Evolutionary conservation across 2,797 vertebrate species (phyloP).

Genomic region (Sciaenops ocellatus): DNA sequence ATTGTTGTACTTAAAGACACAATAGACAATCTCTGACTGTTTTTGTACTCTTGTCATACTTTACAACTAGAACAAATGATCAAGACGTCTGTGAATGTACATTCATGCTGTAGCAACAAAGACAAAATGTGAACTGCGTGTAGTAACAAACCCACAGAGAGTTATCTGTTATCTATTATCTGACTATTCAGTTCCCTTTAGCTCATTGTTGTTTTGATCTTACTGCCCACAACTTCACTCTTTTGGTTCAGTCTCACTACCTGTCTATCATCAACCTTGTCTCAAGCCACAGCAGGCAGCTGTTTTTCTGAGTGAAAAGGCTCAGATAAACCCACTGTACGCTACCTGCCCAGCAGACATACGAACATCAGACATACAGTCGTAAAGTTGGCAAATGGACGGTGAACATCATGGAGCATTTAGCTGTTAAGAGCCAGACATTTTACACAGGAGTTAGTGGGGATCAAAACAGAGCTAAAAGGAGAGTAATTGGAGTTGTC

Average conservation of each 20-base stretch:
- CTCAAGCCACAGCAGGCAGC: not conserved
- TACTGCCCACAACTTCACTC: not conserved
- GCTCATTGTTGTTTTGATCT: not conserved
- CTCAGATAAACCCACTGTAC: too few species aligned
- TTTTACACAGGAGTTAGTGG: not conserved
- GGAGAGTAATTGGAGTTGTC: not conserved
- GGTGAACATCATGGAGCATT: not conserved
- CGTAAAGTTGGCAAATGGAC: not conserved
- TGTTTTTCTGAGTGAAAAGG: not conserved
- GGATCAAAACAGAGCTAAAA: not conserved
- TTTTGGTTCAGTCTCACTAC: not conserved
- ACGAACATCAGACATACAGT: not conserved
- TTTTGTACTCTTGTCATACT: constrained; percentile 19
- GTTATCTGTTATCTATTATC: not conserved
- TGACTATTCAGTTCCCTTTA: not conserved
- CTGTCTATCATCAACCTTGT: not conserved
- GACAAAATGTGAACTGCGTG: not conserved
- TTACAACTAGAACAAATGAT: constrained; percentile 9
- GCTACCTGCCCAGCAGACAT: not conserved
- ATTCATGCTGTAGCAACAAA: not conserved
- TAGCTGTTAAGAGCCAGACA: not conserved
- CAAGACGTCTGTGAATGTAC: not conserved
- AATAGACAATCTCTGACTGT: constrained; percentile 12
- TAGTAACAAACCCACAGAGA: not conserved
- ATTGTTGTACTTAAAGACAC: constrained; percentile 30